Percentiles rank a stretch among this genome's conserved stretches.
phyloP scores from a whole-genome alignment of 2,797 vertebrate genomes.

The Bufotes viridis region DNA sequence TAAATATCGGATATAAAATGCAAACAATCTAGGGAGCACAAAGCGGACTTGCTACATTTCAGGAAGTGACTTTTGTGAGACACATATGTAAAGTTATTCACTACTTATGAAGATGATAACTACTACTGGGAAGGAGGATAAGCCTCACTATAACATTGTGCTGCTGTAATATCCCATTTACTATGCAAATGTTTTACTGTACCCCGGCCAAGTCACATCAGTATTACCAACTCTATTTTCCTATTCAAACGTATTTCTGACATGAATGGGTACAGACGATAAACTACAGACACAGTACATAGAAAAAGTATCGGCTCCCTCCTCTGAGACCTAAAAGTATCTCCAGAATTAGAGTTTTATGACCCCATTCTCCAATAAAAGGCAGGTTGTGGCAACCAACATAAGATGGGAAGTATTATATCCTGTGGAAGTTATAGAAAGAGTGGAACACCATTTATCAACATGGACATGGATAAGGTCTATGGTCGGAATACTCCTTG shows the following conservation, averaged over 20 bases:
- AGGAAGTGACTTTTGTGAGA: not conserved
- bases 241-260: constrained; percentile 6
- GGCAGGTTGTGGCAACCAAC: no score
- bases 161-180: not conserved
- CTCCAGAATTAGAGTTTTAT: no score
- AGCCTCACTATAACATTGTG: not conserved
- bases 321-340: no score
- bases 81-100: not conserved
- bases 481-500: no score
- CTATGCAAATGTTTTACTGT: not conserved
- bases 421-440: no score
- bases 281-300: not conserved
- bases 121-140: not conserved
- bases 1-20: not conserved
- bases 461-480: no score
- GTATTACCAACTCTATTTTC: not conserved
- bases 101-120: not conserved
- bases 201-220: not conserved
- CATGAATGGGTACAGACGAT: not conserved
- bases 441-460: no score
- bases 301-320: no score
- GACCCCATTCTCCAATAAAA: no score
- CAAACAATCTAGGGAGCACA: not conserved
- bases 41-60: not conserved
- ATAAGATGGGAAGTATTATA: no score